Base-by-base conservation (phyloP, 2,888 invertebrate species). In the Coleophora deauratella region DNA sequence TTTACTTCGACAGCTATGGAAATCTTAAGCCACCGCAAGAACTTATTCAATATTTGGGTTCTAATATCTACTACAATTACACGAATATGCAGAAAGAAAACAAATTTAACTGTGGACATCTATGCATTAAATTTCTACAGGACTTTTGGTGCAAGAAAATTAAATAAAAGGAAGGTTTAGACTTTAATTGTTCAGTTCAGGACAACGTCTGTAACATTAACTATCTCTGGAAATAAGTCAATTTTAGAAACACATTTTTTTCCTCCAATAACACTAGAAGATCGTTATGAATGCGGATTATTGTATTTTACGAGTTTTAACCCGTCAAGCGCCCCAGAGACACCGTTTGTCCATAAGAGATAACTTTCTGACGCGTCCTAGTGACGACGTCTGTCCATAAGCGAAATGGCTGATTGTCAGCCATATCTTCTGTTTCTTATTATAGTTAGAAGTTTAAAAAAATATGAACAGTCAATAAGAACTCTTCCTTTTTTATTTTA, bases 1-100 rank as follows among this genome's bases (percentile, higher is more conserved):
- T n/a, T n/a, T n/a, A n/a, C n/a, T 72, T 62, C 51, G 66, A 72
- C 42, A 65, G 62, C 38, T 72, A 62, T 48, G 68, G 67, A 3
- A 57, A 70, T 47, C 45, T 66, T 11, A 49, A 50, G 38, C 66
- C 66, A 8, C 59, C 62, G 0, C n/a, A 36, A 35, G 61, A 66
- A 50, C 28, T 43, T 10, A 10, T 43, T 15, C 11, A 40, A 8
- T 43, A 43, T 40, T 10, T 43, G 9, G 33, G 27, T 7, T 33
- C 11, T 27, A 21, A 37, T 30, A 30, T 41, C 11, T 10, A 9
- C 30, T 44, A 44, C 31, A 41, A 44, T 34, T 44, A 44, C 33
- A 14, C n/a, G 9, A 41, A 41, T 11, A 30, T 33, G n/a, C 39
- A 44, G 35, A 11, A 12, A 34, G 15, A 28, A 27, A 32, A 38